Percentiles rank a stretch among this genome's conserved stretches.
Conservation (phyloP, 2,888 invertebrate species). For the Tenthredo distinguenda region DNA sequence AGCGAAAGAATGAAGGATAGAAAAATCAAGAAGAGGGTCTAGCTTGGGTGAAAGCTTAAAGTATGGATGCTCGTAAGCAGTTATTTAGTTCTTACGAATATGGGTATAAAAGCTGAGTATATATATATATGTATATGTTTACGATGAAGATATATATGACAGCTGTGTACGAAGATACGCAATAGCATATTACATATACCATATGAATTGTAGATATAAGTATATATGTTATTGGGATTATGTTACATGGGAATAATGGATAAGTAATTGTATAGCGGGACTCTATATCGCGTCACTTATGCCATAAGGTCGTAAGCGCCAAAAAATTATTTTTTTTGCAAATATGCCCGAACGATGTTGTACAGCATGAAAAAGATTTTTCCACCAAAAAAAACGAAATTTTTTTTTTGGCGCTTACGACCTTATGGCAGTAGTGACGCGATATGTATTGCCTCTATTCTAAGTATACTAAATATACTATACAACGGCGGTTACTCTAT, state of each 20-base stretch:
- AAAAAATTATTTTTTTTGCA: too few species aligned
- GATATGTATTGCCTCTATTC: slow-evolving; percentile 44
- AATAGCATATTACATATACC: slow-evolving; percentile 1
- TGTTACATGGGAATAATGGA: slow-evolving; percentile 46
- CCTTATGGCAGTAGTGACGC: too few species aligned
- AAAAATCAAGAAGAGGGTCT: not conserved
- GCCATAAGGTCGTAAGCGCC: too few species aligned
- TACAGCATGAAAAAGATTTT: too few species aligned
- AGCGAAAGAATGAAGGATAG: not conserved
- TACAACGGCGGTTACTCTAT: slow-evolving; percentile 42
- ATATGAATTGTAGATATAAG: not conserved
- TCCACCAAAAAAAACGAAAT: too few species aligned
- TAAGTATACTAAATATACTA: slow-evolving; percentile 52
- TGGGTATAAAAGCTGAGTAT: not conserved
- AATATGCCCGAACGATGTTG: too few species aligned
- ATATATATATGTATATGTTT: not conserved
- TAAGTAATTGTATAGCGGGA: slow-evolving; percentile 16
- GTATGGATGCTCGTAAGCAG: slow-evolving; percentile 25
- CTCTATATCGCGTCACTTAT: too few species aligned
- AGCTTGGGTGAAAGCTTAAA: slow-evolving; percentile 25
- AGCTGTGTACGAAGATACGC: not conserved
- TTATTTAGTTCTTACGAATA: not conserved
- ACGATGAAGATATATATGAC: slow-evolving; percentile 2
- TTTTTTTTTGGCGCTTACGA: too few species aligned
- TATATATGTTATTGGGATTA: slow-evolving; percentile 15